Evolutionary conservation across 2,888 invertebrate genomes (phyloP), one percentile per base, ranked within the genome.

Genomic region (Mesorhabditis sp.): DNA sequence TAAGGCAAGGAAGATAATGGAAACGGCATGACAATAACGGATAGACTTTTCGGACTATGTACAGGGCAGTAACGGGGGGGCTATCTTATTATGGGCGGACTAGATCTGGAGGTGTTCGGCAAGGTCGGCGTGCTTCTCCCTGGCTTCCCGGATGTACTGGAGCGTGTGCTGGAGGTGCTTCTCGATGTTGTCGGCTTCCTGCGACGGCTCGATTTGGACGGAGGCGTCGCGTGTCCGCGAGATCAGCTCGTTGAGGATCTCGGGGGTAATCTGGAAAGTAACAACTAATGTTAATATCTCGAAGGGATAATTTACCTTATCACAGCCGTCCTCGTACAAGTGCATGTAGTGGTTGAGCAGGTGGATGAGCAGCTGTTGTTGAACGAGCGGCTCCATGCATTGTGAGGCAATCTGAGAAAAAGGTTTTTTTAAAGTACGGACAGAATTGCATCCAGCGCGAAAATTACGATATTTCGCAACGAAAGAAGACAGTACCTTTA

Each of bases 331-430:
- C 86, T 95, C 94, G 82, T 92, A 91, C 87, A 95, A 94, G 87
- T 93, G 92, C 67, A 95, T 91, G 87, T 96, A 95, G 77, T 94
- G 91, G 86, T 95, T 95, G 68, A 99, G 89, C 5, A 98, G 90
- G 86, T 97, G 97, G 4, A 95, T 93, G 86, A 94, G 92, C 62
- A 99, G 89, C 86, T 97, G 96, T 42, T 95, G 93, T 88, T 97
- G 96, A 5, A 96, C 95, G 4, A 93, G 92, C 28, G 91, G 91
- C 88, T 99, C 98, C 93, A 99, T 93, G 85, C 97, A 97, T 85
- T 98, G 96, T 79, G 93, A 93, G 0, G 95, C 94, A 71, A 97
- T 95, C 70, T 74, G 45, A 4, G 65, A 67, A 67, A 67, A 67
- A 13, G 58, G 43, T 67, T 58, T 2, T 67, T 2, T 65, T 13